Evolutionary conservation across 2,888 invertebrate species (phyloP), one percentile per base, ranked within the genome.

Genomic region (Dynastes grantii): DNA sequence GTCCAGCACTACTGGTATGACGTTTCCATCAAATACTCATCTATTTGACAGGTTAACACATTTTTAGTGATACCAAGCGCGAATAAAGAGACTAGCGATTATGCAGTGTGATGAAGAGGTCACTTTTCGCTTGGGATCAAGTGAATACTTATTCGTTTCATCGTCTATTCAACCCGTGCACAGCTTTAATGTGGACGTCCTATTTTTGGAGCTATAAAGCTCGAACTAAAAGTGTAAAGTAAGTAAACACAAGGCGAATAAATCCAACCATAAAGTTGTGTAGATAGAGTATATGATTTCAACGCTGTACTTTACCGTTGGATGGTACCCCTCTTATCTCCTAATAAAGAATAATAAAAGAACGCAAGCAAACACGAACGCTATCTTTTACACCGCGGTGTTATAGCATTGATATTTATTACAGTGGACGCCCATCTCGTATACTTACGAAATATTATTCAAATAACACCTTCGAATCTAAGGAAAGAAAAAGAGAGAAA

Each of bases 351-450:
- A 68, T 58, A 76, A 67, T 45, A 76, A 67, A 76, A 64, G 58
- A 49, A 51, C n/a, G 9, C 55, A 49, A 45, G 61, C 40, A 76
- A 76, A 76, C 76, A 76, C 45, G 45, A 45, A 76, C 45, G 61
- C 9, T 75, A 73, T 58, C 61, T 63, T 61, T 61, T 55, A 55
- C 61, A 45, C 13, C 49, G 61, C 40, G 27, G 27, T 75, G 63
- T 75, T 45, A 67, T 45, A 75, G 16, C 49, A 13, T 29, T 75
- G 37, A 55, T 76, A 76, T 76, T 76, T 76, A 76, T 76, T 55
- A 68, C 76, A 37, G 67, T 55, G 32, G n/a, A 76, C 76, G 67
- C 76, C 76, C 67, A 67, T 37, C 53, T 67, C 53, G 37, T 76
- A 53, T 40, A 58, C 49, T 63, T 37, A 45, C 67, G 45, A 68